Percentiles rank a stretch among this genome's conserved stretches.
These are phyloP conservation scores for Priapulus caudatus DNA, from an alignment of 2,888 invertebrate genomes.

Conservation along the genomic window DNA sequence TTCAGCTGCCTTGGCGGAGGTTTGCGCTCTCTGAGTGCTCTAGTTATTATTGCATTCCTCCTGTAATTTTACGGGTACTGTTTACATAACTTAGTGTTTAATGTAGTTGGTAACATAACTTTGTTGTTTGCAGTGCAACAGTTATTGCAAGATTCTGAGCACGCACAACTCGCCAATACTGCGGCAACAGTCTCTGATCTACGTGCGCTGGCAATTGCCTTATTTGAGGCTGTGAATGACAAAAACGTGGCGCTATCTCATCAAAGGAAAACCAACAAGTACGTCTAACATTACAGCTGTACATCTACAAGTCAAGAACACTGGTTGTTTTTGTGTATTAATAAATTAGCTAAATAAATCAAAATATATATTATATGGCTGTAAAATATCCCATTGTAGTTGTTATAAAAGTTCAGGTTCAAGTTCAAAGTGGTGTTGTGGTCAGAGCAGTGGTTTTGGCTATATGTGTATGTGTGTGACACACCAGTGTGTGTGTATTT, in stretches of 20 bases:
- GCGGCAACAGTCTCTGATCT: constrained; percentile 59
- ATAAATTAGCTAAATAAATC: constrained; percentile 4
- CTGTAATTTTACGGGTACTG: background rate
- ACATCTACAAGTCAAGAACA: too few species aligned
- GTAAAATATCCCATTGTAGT: too few species aligned
- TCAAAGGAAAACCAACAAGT: constrained; percentile 75
- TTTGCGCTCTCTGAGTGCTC: too few species aligned
- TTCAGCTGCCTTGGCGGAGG: too few species aligned
- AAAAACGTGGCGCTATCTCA: constrained; percentile 70
- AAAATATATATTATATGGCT: background rate
- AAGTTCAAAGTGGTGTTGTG: too few species aligned
- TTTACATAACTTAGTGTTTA: too few species aligned
- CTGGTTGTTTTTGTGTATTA: constrained; percentile 24
- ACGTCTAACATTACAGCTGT: constrained; percentile 22
- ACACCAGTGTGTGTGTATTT: too few species aligned
- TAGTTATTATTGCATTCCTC: too few species aligned
- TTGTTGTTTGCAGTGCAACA: constrained; percentile 51
- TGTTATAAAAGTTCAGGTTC: too few species aligned
- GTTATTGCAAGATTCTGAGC: constrained; percentile 52
- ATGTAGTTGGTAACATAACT: too few species aligned
- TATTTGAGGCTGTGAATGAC: constrained; percentile 71
- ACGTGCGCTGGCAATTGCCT: constrained; percentile 59
- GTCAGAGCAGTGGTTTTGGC: too few species aligned
- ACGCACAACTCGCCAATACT: constrained; percentile 47
- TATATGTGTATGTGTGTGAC: too few species aligned